A percentile compares a stretch with the other conserved stretches of the same genome.
phyloP scores from a whole-genome alignment of 2,888 invertebrate genomes.

The Campoplex capitator region DNA sequence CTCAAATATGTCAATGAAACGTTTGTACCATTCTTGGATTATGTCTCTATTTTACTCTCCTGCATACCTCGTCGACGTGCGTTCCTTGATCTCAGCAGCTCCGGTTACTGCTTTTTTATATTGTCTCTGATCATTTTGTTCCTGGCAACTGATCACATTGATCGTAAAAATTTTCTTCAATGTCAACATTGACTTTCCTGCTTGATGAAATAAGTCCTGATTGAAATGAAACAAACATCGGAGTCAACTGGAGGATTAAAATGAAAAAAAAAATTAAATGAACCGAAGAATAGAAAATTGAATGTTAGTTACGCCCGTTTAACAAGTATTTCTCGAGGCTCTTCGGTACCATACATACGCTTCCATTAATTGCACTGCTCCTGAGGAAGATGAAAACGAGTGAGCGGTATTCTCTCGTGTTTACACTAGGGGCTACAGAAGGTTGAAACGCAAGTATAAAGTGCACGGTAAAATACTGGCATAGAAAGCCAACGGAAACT shows the following conservation, averaged over 20 bases:
- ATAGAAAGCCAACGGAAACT: conserved; percentile 51
- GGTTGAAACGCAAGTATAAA: conserved; percentile 12
- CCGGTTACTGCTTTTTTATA: neutral
- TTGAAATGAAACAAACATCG: neutral
- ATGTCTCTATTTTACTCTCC: neutral
- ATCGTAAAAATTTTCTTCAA: neutral
- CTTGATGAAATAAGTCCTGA: too few relatives aligned
- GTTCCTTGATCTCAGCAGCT: neutral
- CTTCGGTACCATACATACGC: conserved; percentile 26
- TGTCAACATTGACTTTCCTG: neutral
- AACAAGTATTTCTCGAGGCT: conserved; percentile 29
- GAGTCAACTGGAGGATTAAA: neutral
- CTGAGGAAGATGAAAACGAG: conserved; percentile 40
- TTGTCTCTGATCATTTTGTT: neutral
- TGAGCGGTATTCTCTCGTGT: conserved; percentile 43
- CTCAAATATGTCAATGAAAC: conserved; percentile 8
- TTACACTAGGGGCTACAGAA: conserved; percentile 19
- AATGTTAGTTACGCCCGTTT: neutral
- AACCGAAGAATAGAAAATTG: neutral
- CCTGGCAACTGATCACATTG: neutral
- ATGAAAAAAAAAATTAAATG: neutral
- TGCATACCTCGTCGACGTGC: neutral
- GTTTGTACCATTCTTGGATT: neutral
- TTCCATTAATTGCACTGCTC: conserved; percentile 53
- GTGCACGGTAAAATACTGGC: conserved; percentile 15